Evolutionary conservation across 2,113 vertebrate genomes (phyloP).

Genomic region (Lophius piscatorius): DNA sequence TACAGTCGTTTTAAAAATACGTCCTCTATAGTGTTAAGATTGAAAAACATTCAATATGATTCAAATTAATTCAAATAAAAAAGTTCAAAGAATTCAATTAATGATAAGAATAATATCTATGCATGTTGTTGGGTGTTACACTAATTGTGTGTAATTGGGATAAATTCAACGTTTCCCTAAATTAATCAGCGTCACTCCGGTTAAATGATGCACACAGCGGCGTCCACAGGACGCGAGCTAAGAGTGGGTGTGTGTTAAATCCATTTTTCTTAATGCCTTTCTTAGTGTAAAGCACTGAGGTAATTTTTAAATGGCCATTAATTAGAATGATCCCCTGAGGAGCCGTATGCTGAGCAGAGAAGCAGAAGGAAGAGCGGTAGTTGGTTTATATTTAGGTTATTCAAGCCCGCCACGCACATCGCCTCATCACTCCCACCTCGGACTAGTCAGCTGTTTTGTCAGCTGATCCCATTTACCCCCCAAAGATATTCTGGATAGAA

Average conservation of each 20-base stretch:
- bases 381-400: slow-evolving; percentile 1
- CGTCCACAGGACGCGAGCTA: neutral
- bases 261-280: slow-evolving; percentile 2
- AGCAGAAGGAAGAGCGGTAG: slow-evolving; percentile 14
- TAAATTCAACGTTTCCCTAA: neutral
- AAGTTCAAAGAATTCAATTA: neutral
- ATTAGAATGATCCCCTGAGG: slow-evolving; percentile 13
- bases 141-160: neutral
- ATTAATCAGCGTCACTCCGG: neutral
- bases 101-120: neutral
- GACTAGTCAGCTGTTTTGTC: neutral
- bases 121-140: too few species aligned
- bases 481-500: neutral
- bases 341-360: slow-evolving; percentile 20
- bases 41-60: too few species aligned
- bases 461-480: neutral
- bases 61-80: too few species aligned
- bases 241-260: neutral
- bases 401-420: too few species aligned
- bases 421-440: slow-evolving; percentile 2
- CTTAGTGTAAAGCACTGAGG: slow-evolving; percentile 2
- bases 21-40: too few species aligned
- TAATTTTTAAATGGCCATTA: slow-evolving; percentile 27
- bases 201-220: neutral
- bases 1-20: too few species aligned